These are phyloP conservation scores for Tympanoctomys barrerae DNA, from an alignment of 2,797 vertebrate species.

Conservation along the genomic window DNA sequence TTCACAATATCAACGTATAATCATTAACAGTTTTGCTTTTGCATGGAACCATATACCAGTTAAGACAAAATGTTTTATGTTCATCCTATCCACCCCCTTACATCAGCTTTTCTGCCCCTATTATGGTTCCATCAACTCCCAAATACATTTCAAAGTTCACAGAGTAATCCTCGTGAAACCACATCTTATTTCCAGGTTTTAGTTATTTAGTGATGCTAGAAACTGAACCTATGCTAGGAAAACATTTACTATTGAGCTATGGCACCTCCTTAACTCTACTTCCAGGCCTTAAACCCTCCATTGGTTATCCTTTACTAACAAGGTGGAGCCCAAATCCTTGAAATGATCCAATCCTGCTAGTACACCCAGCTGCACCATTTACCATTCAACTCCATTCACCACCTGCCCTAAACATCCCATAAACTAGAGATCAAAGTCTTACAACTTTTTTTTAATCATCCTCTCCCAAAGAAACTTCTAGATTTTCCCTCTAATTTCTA, in stretches of 20 bases:
- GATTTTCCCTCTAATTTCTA: neutral
- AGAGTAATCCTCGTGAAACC: conserved; percentile 33
- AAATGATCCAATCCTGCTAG: conserved; percentile 33
- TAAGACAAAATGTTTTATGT: conserved; percentile 22
- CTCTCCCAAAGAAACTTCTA: conserved; percentile 2
- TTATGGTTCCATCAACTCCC: neutral
- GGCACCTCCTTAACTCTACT: neutral
- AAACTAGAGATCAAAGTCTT: neutral
- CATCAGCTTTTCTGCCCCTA: neutral
- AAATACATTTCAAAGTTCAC: neutral
- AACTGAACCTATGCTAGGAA: neutral
- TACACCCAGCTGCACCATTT: conserved; percentile 8
- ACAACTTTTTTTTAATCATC: neutral
- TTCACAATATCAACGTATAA: neutral
- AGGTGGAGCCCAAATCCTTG: neutral
- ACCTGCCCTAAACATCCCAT: neutral
- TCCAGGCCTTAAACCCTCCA: conserved; percentile 7
- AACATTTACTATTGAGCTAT: neutral
- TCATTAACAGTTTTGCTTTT: neutral
- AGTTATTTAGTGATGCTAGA: neutral
- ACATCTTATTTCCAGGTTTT: neutral
- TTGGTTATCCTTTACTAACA: conserved; percentile 2
- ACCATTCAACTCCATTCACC: neutral
- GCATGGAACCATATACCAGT: neutral
- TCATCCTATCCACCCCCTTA: neutral